Evolutionary conservation across 2,888 invertebrate genomes (phyloP).

Genomic region (Drosophila formosana): DNA sequence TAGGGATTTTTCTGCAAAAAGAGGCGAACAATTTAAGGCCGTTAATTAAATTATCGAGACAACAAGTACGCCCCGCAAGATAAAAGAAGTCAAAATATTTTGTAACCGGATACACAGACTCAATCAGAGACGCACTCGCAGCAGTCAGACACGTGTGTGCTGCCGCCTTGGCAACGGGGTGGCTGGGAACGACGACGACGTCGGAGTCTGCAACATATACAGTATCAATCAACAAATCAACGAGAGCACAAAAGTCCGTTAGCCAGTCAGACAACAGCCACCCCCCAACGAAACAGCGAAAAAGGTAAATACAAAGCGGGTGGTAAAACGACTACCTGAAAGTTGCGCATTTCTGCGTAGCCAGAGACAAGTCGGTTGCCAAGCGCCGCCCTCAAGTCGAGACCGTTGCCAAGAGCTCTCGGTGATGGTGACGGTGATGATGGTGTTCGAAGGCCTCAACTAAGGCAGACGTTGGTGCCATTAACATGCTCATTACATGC

Average conservation of each 20-base stretch:
- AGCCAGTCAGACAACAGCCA: slow-evolving; percentile 74
- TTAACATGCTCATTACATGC: slow-evolving; percentile 69
- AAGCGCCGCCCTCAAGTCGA: slow-evolving; percentile 57
- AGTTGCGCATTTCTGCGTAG: slow-evolving; percentile 35
- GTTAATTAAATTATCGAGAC: slow-evolving; percentile 69
- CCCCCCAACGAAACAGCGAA: slow-evolving; percentile 34
- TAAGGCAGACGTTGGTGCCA: slow-evolving; percentile 52
- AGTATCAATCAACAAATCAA: slow-evolving; percentile 71
- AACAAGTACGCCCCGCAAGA: slow-evolving; percentile 37
- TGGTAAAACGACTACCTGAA: slow-evolving; percentile 5
- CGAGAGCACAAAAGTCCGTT: slow-evolving; percentile 30
- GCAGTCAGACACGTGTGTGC: slow-evolving; percentile 59
- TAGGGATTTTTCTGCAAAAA: background rate
- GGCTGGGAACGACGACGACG: slow-evolving; percentile 9
- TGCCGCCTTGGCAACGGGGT: slow-evolving; percentile 50
- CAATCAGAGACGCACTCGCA: slow-evolving; percentile 54
- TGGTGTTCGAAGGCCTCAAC: slow-evolving; percentile 33
- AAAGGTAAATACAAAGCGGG: background rate
- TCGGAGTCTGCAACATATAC: slow-evolving; percentile 55
- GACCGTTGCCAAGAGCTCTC: slow-evolving; percentile 38
- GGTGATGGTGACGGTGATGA: slow-evolving; percentile 34
- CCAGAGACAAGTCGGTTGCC: slow-evolving; percentile 46
- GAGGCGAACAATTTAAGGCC: slow-evolving; percentile 44
- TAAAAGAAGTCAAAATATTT: slow-evolving; percentile 82
- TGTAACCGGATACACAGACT: slow-evolving; percentile 77